Evolutionary conservation across 1,140 invertebrate genomes (phyloP), one percentile per base, ranked within the genome.

Genomic region (Calephelis virginiensis): DNA sequence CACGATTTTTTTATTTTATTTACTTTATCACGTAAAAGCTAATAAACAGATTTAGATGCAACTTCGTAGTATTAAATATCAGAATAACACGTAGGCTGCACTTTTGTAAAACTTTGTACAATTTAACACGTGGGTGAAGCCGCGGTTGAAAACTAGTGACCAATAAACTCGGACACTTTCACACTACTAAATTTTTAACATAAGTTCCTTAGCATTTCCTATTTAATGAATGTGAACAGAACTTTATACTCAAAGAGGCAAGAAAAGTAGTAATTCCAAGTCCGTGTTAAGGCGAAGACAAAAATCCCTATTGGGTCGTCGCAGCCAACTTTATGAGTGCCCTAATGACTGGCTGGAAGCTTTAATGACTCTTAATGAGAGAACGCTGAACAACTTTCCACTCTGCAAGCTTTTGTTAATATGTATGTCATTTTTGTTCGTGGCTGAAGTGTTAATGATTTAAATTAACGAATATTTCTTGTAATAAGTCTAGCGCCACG

Each of bases 281-380:
- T 46, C 38, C 61, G 46, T 63, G 67, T 64, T 65, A 63, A 70
- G 66, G 37, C 60, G 68, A 71, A 63, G 38, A 62, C 64, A 80
- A 78, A 81, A 81, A 80, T 80, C 81, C 81, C 77, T 43, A 67
- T 71, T 66, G 81, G 66, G 70, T 75, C 72, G 69, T 72, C 68
- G 50, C 47, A 28, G 50, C 46, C 47, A 49, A 69, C 45, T 77
- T 79, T 77, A 70, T 73, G 71, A 72, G 48, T 38, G 48, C 67
- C 67, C 53, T 79, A 78, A 82, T 74, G 80, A 76, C 73, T 70
- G 64, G 68, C 65, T 59, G 28, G 68, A 68, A 64, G 48, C 63
- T 73, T 81, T 83, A 83, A 83, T 82, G 75, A 67, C 74, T 72
- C 69, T 73, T 76, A 82, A 82, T 83, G 79, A 81, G 73, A 66